A percentile compares a stretch with the other conserved stretches of the same genome.
These are phyloP conservation scores for Formica selysi DNA, from an alignment of 1,140 invertebrate genomes.

Conservation along the genomic window DNA sequence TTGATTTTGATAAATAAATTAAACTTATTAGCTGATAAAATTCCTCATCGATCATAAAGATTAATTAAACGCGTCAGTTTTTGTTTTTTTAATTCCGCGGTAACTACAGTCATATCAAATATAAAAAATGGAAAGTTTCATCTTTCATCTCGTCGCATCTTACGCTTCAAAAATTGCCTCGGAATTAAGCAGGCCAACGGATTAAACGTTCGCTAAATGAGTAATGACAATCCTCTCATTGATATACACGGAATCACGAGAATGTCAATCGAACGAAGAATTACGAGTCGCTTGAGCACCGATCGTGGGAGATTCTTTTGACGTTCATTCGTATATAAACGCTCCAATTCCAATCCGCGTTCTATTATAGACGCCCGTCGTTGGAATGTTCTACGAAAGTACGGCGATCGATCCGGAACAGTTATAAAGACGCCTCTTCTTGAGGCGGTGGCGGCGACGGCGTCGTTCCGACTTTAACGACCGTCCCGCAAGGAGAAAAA, in stretches of 20 bases:
- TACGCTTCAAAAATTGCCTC: background rate
- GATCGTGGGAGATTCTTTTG: conserved; percentile 8
- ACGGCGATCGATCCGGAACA: conserved; percentile 44
- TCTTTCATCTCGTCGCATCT: background rate
- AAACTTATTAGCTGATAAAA: conserved; percentile 38
- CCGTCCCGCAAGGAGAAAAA: conserved; percentile 46
- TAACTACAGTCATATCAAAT: background rate
- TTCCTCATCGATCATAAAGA: conserved; percentile 20
- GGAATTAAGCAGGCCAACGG: background rate
- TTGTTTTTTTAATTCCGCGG: background rate
- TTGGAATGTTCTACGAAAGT: conserved; percentile 45
- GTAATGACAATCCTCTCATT: background rate
- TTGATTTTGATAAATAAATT: conserved; percentile 50
- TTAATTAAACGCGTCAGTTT: conserved; percentile 57
- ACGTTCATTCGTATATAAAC: conserved; percentile 17
- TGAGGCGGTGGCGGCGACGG: background rate
- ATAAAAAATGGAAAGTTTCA: too few species aligned
- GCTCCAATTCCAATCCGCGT: conserved; percentile 7
- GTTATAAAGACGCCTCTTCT: conserved; percentile 56
- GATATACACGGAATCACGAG: background rate
- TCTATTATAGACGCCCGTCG: conserved; percentile 25
- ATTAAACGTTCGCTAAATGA: background rate
- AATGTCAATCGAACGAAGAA: background rate
- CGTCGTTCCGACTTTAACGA: conserved; percentile 52
- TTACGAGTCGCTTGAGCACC: background rate